Evolutionary conservation across 2,797 vertebrate genomes (phyloP).

Genomic region (Aselliscus stoliczkanus): DNA sequence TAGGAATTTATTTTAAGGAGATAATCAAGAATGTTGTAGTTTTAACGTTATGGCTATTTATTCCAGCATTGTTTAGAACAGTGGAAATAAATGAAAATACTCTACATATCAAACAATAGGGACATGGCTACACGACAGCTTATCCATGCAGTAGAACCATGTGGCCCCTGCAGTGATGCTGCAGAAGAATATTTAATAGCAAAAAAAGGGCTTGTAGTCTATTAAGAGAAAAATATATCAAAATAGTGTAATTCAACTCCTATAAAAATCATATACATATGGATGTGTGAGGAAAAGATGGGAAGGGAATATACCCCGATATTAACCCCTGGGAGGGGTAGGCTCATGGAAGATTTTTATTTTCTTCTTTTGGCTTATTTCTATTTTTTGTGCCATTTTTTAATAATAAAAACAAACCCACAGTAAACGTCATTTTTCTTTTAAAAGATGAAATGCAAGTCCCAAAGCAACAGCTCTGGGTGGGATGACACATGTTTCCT

Average conservation of each 20-base stretch:
- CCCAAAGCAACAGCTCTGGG: not conserved
- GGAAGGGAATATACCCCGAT: not conserved
- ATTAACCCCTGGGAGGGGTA: not conserved
- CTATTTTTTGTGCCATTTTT: constrained; percentile 30
- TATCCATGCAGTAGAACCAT: rapidly evolving
- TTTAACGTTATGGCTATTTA: not conserved
- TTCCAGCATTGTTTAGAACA: not conserved
- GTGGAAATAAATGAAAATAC: not conserved
- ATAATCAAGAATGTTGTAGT: not conserved
- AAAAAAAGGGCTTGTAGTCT: not conserved
- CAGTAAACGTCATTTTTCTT: not conserved
- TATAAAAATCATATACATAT: not conserved
- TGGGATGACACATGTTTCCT: not conserved
- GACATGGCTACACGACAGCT: not conserved
- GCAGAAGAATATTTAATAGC: not conserved
- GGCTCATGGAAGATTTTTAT: not conserved
- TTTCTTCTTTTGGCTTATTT: not conserved
- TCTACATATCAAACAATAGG: not conserved
- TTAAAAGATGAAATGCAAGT: not conserved
- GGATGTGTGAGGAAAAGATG: not conserved
- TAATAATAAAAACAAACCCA: not conserved
- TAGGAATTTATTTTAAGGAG: not conserved
- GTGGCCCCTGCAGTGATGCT: not conserved
- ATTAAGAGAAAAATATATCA: not conserved
- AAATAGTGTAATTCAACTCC: not conserved